These are phyloP conservation scores for Phymastichus coffea DNA, from an alignment of 1,140 invertebrate genomes.

Conservation along the genomic window DNA sequence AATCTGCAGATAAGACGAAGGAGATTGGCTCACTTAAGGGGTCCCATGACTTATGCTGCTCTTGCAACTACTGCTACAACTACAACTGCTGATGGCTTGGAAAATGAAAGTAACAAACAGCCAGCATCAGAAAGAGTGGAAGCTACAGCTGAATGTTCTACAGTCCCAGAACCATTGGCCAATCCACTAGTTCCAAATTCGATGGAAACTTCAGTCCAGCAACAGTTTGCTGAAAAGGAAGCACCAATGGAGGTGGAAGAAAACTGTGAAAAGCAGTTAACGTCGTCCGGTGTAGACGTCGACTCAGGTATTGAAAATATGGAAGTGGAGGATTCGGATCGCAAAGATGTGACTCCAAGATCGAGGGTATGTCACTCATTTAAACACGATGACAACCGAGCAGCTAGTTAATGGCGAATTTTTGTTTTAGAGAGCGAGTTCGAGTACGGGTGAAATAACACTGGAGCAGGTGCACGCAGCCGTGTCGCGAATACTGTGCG, in stretches of 20 bases:
- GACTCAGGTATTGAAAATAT: slow-evolving; percentile 77
- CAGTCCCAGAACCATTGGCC: background rate
- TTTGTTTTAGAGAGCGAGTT: slow-evolving; percentile 34
- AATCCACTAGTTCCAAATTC: slow-evolving; percentile 30
- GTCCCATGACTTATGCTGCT: slow-evolving; percentile 42
- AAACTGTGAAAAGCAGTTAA: slow-evolving; percentile 54
- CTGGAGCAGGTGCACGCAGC: slow-evolving; percentile 64
- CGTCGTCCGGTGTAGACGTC: slow-evolving; percentile 61
- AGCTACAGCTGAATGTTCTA: slow-evolving; percentile 38
- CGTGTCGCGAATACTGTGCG: slow-evolving; percentile 64
- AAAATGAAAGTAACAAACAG: slow-evolving; percentile 37
- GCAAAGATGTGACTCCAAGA: slow-evolving; percentile 49
- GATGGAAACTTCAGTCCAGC: no score
- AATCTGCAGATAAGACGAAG: slow-evolving; percentile 66
- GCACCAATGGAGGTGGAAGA: slow-evolving; percentile 64
- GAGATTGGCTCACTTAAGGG: slow-evolving; percentile 63
- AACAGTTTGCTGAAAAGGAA: slow-evolving; percentile 38
- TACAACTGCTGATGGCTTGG: slow-evolving; percentile 16
- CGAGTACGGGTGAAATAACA: slow-evolving; percentile 59
- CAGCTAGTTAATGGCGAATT: background rate
- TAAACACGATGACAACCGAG: background rate
- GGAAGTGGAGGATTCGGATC: slow-evolving; percentile 65
- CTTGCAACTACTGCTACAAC: slow-evolving; percentile 41
- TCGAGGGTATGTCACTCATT: slow-evolving; percentile 44
- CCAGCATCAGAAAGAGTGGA: slow-evolving; percentile 41